Evolutionary conservation across 2,888 invertebrate species (phyloP).

Genomic region (Phasia obesa): DNA sequence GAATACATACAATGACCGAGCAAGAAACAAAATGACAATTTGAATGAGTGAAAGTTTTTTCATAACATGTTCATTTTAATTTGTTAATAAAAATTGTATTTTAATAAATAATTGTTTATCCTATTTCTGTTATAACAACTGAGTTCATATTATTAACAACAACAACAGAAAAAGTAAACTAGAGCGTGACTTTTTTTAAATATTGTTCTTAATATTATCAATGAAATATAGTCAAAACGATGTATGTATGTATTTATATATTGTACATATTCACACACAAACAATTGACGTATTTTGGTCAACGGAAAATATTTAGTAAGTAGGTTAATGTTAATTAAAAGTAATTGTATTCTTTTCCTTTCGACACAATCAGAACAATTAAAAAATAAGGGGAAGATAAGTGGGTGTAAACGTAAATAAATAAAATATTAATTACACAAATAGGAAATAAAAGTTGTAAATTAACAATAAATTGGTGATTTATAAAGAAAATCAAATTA

Average conservation of each 20-base stretch:
- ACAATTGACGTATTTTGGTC: constrained; percentile 57
- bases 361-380: constrained; percentile 19
- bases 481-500: constrained; percentile 12
- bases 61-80: neutral
- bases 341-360: constrained; percentile 9
- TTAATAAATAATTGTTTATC: neutral
- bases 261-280: neutral
- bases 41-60: neutral
- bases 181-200: constrained; percentile 62
- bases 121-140: constrained; percentile 10
- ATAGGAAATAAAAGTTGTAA: neutral
- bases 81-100: neutral
- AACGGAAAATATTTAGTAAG: constrained; percentile 18
- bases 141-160: neutral
- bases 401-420: constrained; percentile 14
- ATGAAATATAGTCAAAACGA: constrained; percentile 3
- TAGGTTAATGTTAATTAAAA: constrained; percentile 59
- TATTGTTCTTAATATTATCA: constrained; percentile 31
- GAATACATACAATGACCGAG: too few relatives aligned
- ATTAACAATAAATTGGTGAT: neutral
- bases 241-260: too few relatives aligned
- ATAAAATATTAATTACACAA: neutral
- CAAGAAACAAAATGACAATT: too few relatives aligned
- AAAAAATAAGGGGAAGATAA: constrained; percentile 19
- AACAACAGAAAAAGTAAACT: constrained; percentile 35